phyloP scores from a whole-genome alignment of 2,797 vertebrate species.

The Menidia menidia region DNA sequence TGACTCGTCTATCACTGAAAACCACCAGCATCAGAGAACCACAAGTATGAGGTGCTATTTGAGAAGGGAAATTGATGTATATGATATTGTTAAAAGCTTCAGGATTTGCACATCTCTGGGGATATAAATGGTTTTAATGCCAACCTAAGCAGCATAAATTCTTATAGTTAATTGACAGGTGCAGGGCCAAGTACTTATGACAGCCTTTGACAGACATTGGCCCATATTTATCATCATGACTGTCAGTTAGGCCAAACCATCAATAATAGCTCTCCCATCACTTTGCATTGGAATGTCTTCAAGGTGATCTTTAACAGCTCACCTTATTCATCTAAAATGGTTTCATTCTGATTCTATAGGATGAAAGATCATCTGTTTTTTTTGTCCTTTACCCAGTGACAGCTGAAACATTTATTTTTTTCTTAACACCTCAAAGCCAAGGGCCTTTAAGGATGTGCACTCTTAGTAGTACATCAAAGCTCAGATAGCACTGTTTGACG shows the following conservation, averaged over 20 bases:
- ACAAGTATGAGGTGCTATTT: neutral
- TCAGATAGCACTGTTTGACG: conserved; percentile 63
- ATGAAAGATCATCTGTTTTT: conserved; percentile 30
- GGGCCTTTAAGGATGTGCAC: conserved; percentile 45
- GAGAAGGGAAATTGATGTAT: conserved; percentile 26
- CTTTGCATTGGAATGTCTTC: conserved; percentile 55
- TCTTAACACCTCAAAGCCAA: conserved; percentile 40
- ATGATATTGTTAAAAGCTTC: conserved; percentile 33
- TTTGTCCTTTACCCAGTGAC: conserved; percentile 17
- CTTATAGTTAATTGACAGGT: conserved; percentile 62
- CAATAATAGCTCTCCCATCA: conserved; percentile 60
- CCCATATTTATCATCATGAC: conserved; percentile 63
- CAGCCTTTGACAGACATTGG: conserved; percentile 63
- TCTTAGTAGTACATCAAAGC: conserved; percentile 56
- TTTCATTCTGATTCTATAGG: neutral
- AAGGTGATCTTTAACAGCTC: conserved; percentile 65
- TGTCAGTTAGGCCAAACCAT: conserved; percentile 60
- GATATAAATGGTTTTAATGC: conserved; percentile 67
- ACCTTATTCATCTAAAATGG: conserved; percentile 38
- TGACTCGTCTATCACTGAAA: too few relatives aligned
- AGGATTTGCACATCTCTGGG: conserved; percentile 46
- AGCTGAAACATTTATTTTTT: conserved; percentile 31
- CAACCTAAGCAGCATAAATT: conserved; percentile 66
- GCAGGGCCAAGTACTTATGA: conserved; percentile 67
- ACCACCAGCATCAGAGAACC: too few relatives aligned